These are phyloP conservation scores for Spinibarbus caldwelli DNA, from an alignment of 2,797 vertebrate species.

Conservation along the genomic window DNA sequence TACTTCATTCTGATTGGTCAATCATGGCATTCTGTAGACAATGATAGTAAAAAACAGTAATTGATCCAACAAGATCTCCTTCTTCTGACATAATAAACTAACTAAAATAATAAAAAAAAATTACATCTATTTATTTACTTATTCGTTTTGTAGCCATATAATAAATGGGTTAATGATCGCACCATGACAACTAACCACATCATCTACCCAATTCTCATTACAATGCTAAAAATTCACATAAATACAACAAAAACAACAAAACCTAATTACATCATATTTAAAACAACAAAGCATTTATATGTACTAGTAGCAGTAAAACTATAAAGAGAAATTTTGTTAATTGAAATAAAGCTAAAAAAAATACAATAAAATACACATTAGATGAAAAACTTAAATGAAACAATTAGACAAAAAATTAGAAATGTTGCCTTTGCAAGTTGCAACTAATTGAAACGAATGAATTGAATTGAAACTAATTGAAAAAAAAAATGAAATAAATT, in stretches of 20 bases:
- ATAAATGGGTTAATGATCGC: neutral
- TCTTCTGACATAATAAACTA: neutral
- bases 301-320: neutral
- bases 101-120: neutral
- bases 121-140: neutral
- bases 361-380: neutral
- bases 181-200: neutral
- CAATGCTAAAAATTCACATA: neutral
- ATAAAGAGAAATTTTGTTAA: neutral
- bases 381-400: too few species aligned
- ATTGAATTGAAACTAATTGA: too few species aligned
- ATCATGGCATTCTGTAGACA: neutral
- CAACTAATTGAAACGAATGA: too few species aligned
- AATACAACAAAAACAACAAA: neutral
- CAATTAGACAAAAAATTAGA: too few species aligned
- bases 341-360: neutral
- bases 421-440: too few species aligned
- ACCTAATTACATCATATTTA: neutral
- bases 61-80: neutral
- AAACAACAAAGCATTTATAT: neutral
- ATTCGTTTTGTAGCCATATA: too few species aligned
- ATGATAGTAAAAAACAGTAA: neutral
- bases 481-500: too few species aligned
- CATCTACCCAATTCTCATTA: neutral
- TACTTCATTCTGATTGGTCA: neutral